A percentile compares a stretch with the other conserved stretches of the same genome.
phyloP scores from a whole-genome alignment of 2,888 invertebrate genomes.

The Carpatolechia fugitivella region DNA sequence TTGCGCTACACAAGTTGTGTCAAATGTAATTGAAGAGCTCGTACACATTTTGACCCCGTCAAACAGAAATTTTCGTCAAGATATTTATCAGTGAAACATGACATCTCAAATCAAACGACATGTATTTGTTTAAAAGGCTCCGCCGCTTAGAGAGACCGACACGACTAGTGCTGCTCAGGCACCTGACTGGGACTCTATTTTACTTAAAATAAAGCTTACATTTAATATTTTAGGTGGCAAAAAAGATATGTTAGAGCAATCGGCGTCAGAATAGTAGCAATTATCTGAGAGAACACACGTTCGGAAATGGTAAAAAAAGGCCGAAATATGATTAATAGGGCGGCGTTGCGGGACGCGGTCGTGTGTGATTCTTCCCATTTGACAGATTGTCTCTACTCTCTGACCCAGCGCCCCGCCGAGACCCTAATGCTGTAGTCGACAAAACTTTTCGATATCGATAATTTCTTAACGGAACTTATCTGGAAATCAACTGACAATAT shows the following conservation, averaged over 20 bases:
- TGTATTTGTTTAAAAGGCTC: conserved; percentile 63
- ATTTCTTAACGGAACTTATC: not conserved
- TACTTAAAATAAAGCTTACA: conserved; percentile 19
- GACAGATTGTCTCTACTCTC: conserved; percentile 78
- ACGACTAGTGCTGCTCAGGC: conserved; percentile 20
- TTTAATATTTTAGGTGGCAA: conserved; percentile 17
- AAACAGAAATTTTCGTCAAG: conserved; percentile 69
- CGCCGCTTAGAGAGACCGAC: conserved; percentile 44
- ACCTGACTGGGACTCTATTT: conserved; percentile 24
- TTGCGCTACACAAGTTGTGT: conserved; percentile 48
- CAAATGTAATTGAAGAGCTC: conserved; percentile 71
- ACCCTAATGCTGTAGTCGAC: conserved; percentile 59
- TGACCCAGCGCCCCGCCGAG: conserved; percentile 75
- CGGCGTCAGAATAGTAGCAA: conserved; percentile 64
- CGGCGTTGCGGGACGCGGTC: conserved; percentile 57
- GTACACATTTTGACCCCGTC: conserved; percentile 69
- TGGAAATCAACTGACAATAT: too few relatives aligned
- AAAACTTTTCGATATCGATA: conserved; percentile 50
- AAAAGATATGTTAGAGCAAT: conserved; percentile 38
- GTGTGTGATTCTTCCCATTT: conserved; percentile 76
- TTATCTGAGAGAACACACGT: conserved; percentile 72
- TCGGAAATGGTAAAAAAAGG: conserved; percentile 71
- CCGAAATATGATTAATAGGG: conserved; percentile 77
- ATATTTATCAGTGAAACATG: conserved; percentile 67
- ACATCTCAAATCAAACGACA: conserved; percentile 74